Evolutionary conservation across 2,113 vertebrate genomes (phyloP).

Genomic region (Leptodactylus fuscus): DNA sequence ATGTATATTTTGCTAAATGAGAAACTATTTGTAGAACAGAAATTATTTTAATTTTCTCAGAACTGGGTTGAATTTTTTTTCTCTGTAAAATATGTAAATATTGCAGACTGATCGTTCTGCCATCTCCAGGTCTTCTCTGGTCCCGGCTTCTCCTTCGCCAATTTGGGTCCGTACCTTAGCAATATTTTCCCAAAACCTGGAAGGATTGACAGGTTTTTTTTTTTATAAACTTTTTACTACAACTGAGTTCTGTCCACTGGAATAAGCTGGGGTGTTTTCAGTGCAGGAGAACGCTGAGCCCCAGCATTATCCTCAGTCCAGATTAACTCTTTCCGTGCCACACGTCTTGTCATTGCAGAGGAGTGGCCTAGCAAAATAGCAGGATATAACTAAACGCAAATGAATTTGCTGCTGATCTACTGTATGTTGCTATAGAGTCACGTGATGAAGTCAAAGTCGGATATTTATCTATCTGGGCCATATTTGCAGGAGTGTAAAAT

Average conservation of each 20-base stretch:
- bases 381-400: not conserved
- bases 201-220: conserved; percentile 55
- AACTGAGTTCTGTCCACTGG: conserved; percentile 48
- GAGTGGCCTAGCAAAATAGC: not conserved
- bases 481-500: not conserved
- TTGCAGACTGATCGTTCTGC: conserved; percentile 58
- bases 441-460: not conserved
- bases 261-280: conserved; percentile 41
- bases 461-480: not conserved
- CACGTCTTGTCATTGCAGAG: not conserved
- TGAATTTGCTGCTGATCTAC: not conserved
- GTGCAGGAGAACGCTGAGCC: conserved; percentile 49
- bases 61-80: conserved; percentile 77
- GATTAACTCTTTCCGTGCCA: conserved; percentile 49
- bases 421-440: not conserved
- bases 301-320: conserved; percentile 20
- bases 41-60: conserved; percentile 81
- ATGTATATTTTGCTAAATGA: conserved; percentile 93
- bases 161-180: conserved; percentile 60
- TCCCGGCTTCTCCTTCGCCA: conserved; percentile 38
- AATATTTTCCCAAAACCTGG: conserved; percentile 60
- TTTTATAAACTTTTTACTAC: conserved; percentile 54
- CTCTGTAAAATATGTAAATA: conserved; percentile 65
- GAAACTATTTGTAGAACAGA: conserved; percentile 83
- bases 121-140: conserved; percentile 49